phyloP scores from a whole-genome alignment of 2,113 vertebrate species.

The Solea senegalensis region DNA sequence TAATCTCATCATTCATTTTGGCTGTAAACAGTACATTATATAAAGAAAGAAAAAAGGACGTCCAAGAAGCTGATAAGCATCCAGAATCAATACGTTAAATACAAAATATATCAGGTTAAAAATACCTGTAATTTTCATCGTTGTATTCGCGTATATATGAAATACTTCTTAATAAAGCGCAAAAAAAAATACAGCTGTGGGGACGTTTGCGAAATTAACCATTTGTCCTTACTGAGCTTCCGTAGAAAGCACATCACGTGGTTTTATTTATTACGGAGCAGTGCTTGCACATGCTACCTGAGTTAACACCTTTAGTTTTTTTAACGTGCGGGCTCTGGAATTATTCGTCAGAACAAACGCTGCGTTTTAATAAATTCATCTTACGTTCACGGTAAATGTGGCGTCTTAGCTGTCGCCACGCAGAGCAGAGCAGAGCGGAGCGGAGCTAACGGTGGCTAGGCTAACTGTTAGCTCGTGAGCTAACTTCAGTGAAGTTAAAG shows the following conservation, averaged over 20 bases:
- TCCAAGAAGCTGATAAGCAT: too few relatives aligned
- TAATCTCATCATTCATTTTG: too few relatives aligned
- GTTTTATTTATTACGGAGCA: conserved; percentile 56
- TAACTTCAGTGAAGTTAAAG: background rate
- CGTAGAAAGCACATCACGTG: conserved; percentile 61
- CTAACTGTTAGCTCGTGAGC: background rate
- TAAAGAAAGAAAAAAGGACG: too few relatives aligned
- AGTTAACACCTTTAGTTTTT: background rate
- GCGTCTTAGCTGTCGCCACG: background rate
- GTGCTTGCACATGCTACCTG: background rate
- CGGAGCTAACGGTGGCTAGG: background rate
- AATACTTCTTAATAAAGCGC: too few relatives aligned
- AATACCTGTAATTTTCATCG: too few relatives aligned
- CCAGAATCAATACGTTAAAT: too few relatives aligned
- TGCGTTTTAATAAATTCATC: background rate
- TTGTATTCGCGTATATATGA: too few relatives aligned
- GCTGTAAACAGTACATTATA: too few relatives aligned
- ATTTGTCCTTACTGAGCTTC: conserved; percentile 24
- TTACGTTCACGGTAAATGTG: background rate
- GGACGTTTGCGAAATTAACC: too few relatives aligned
- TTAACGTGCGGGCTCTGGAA: background rate
- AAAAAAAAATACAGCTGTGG: too few relatives aligned
- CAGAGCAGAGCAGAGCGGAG: too few relatives aligned
- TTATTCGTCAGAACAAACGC: background rate
- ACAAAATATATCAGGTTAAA: too few relatives aligned